Evolutionary conservation across 2,113 vertebrate species (phyloP).

Genomic region (Malurus alboscapulatus): DNA sequence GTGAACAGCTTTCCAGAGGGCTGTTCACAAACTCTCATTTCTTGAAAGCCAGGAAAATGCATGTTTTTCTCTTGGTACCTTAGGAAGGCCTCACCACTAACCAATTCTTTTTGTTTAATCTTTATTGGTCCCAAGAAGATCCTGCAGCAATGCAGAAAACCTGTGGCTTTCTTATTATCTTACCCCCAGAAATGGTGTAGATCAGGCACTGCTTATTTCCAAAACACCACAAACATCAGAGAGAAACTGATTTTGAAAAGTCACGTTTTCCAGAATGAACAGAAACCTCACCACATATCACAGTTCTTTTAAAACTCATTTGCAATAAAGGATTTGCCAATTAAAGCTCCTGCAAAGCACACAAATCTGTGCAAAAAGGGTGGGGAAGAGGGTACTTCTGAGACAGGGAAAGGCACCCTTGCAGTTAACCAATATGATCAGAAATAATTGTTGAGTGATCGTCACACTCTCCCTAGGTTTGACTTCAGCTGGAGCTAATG

Average conservation of each 20-base stretch:
- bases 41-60: not conserved
- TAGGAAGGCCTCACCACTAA: not conserved
- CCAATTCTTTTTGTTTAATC: not conserved
- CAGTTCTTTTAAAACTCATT: not conserved
- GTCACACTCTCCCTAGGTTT: not conserved
- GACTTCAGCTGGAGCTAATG: not conserved
- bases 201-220: not conserved
- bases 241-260: not conserved
- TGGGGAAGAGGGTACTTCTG: not conserved
- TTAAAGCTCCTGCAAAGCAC: not conserved
- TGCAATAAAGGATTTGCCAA: not conserved
- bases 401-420: not conserved
- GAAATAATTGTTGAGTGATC: not conserved
- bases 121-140: not conserved
- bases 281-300: not conserved
- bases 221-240: not conserved
- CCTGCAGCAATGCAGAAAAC: not conserved
- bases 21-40: not conserved
- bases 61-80: not conserved
- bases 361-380: not conserved
- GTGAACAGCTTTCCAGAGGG: not conserved
- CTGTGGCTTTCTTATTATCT: not conserved
- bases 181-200: not conserved
- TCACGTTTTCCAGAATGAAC: accelerated
- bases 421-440: not conserved